Base-by-base conservation (phyloP, 2,113 vertebrate genomes). In the Okapia johnstoni region DNA sequence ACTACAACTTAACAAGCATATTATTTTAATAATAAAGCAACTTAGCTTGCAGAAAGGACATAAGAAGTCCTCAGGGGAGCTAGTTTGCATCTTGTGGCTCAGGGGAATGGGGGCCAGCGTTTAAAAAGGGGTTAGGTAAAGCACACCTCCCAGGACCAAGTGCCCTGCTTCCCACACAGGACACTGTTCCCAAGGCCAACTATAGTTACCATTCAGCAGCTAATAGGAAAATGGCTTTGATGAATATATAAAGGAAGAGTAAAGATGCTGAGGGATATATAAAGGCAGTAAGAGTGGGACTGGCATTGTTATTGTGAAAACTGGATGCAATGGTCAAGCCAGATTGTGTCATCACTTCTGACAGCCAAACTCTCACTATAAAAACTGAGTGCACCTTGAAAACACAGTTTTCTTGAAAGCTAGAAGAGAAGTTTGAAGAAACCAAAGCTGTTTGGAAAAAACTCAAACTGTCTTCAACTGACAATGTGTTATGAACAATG, bases 371-470 rank as follows among this genome's bases (percentile, higher is more conserved):
- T 52, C 4, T 98, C 94, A 98, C 93, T 3, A 48, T 98, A 33
- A 98, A 98, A 98, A 98, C 97, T 93, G 97, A 98, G 92, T 98
- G 97, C 86, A 98, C 97, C 79, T 98, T 98, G 93, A 98, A 98
- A 98, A 98, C 96, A 98, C 95, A 98, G 66, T 96, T 98, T 89
- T 97, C 85, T 94, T 98, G 97, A 98, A 98, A 97, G 84, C 10
- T 98, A 57, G 96, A 13, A 28, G 97, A 98, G 92, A 98, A 98
- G 50, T 98, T 97, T 70, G 97, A 98, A 33, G 98, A 98, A 97
- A 98, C 92, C 7, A 98, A 97, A 17, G 81, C 98, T 95, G 98
- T 98, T 93, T 97, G 98, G 85, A 98, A 93, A 99, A 98, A 98
- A 98, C 98, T 90, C 97, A 98, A 97, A 98, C 97, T 2, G 89